Base-by-base conservation (phyloP, 2,113 vertebrate genomes). In the Poeciliopsis retropinna region DNA sequence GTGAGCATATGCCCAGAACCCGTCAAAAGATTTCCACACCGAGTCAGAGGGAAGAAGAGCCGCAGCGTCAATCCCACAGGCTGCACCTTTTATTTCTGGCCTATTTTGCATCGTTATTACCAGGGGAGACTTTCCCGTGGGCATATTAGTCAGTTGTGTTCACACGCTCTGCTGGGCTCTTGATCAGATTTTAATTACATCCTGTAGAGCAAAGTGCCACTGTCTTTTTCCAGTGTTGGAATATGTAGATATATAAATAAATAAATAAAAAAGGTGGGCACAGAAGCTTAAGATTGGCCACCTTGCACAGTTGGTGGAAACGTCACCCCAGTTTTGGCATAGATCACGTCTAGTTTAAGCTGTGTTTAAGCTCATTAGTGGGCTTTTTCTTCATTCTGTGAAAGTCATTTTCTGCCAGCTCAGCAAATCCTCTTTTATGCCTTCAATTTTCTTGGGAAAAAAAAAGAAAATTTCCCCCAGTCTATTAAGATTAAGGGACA, bases 181-280 rank as follows among this genome's bases (percentile, higher is more conserved):
- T 13, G 70, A 83, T 91, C 82, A 70, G 60, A 66, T 87, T 82
- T 87, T 89, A 90, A 90, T 90, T 83, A 85, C 67, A 77, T 71
- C 79, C 60, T 75, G 67, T 65, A 29, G 78, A 64, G 65, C 70
- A 61, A 47, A 63, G 72, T 66, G 32, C 80, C 61, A 51, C 32
- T 73, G 27, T n/a, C 60, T 29, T 51, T 37, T 39, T 29, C 15
- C 25, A 60, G 10, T 37, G 34, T 60, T 29, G 22, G n/a, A 14
- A 39, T 15, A 39, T 34, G 9, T 22, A 51, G 39, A 31, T 6
- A 31, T 31, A 31, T 4, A 31, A 30, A 30, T 30, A 0, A 31
- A 31, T 34, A 34, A 9, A 37, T 37, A 37, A 3, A 9, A 12
- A 37, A 30, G 2, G 19, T 31, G 15, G 27, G 19, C 34, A 41